These are phyloP conservation scores for Polyploca ridens DNA, from an alignment of 2,888 invertebrate genomes.

Conservation along the genomic window DNA sequence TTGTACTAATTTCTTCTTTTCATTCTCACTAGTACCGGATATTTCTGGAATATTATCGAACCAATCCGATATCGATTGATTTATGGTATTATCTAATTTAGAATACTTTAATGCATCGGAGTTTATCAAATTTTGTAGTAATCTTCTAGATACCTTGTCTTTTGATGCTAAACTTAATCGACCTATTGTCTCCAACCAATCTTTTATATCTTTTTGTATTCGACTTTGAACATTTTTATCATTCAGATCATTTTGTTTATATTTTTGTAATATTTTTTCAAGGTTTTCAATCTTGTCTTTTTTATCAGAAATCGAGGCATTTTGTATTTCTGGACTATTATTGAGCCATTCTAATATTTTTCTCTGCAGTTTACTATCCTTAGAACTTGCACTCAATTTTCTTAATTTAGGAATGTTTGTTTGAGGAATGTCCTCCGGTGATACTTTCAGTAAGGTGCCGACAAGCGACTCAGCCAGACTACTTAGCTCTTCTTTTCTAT, in stretches of 20 bases:
- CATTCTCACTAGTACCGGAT: not conserved
- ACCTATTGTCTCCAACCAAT: slow-evolving; percentile 34
- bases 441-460: not conserved
- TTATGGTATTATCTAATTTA: not conserved
- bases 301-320: not conserved
- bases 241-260: slow-evolving; percentile 25
- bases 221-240: slow-evolving; percentile 23
- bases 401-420: no score
- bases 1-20: not conserved
- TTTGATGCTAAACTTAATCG: slow-evolving; percentile 22
- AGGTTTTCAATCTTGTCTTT: slow-evolving; percentile 24
- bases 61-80: not conserved
- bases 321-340: not conserved
- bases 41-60: not conserved
- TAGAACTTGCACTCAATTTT: not conserved
- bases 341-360: not conserved
- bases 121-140: slow-evolving; percentile 10
- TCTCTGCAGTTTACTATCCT: not conserved
- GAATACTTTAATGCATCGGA: not conserved
- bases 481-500: slow-evolving; percentile 17
- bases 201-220: slow-evolving; percentile 29
- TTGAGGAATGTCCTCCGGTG: not conserved
- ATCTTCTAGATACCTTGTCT: slow-evolving; percentile 21
- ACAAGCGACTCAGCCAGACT: slow-evolving; percentile 30
- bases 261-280: slow-evolving; percentile 30